Base-by-base conservation (phyloP, 2,888 invertebrate genomes). In the Trichopoda pennipes region DNA sequence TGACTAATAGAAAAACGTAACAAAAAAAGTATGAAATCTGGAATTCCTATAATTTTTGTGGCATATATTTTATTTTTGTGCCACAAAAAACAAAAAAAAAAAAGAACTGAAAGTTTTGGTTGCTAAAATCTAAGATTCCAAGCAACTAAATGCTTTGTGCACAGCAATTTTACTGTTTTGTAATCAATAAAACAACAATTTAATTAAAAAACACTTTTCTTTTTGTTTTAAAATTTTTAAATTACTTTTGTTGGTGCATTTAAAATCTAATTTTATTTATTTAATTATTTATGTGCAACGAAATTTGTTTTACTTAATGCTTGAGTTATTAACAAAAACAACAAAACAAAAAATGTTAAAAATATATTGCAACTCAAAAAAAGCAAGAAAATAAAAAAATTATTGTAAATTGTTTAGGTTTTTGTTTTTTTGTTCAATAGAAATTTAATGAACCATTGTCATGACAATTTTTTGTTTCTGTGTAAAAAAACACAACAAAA, bases 391-490 rank as follows among this genome's bases (percentile, higher is more conserved):
- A 28, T 28, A 28, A 28, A 56, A 2, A 80, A 49, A 32, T 55
- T 53, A 66, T 68, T 76, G 44, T 51, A 53, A 49, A 75, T n/a
- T 47, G 35, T 64, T 63, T 64, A 28, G 9, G 47, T 32, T 42
- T 32, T 38, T 28, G 2, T 28, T 28, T 28, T 28, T 28, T 28
- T 28, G 2, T 68, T 63, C n/a, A 23, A 70, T 60, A 68, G 82
- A 76, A 82, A 82, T 76, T 79, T 82, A 82, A 79, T 82, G 82
- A 82, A 73, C 72, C 82, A 82, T 82, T 79, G 75, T 76, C 79
- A 76, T 82, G 75, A 75, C 70, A 70, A 51, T 66, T 66, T 64
- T 55, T 69, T 17, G 19, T 21, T 23, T 60, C 35, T 74, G 12
- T 49, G 10, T 4, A 21, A 28, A 28, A 28, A 8, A 28, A 28